Evolutionary conservation across 1,140 invertebrate species (phyloP).

Genomic region (Calliphora vicina): DNA sequence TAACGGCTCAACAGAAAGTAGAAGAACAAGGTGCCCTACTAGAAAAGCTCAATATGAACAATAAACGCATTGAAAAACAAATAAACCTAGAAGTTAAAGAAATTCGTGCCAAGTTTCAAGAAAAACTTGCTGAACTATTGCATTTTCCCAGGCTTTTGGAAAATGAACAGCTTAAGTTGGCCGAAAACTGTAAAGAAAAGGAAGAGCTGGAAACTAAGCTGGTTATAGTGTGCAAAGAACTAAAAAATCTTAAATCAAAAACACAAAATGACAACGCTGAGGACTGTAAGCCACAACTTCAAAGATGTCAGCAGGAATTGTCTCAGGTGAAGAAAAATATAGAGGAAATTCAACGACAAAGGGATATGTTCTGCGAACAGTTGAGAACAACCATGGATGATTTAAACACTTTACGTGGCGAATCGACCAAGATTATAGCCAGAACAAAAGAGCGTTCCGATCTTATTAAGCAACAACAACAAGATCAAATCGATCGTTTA

Average conservation of each 20-base stretch:
- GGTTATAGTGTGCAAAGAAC: conserved; percentile 57
- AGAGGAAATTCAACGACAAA: conserved; percentile 53
- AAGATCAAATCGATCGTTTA: conserved; percentile 70
- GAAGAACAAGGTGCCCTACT: conserved; percentile 77
- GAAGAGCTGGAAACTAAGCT: conserved; percentile 57
- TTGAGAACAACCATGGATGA: conserved; percentile 70
- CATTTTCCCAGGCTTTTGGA: conserved; percentile 78
- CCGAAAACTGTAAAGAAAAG: conserved; percentile 72
- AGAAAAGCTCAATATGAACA: conserved; percentile 79
- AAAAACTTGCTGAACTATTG: conserved; percentile 76
- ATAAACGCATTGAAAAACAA: conserved; percentile 77
- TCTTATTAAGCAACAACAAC: conserved; percentile 67
- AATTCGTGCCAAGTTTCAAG: conserved; percentile 79
- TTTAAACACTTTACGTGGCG: conserved; percentile 73
- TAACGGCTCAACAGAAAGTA: conserved; percentile 76
- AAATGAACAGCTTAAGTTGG: conserved; percentile 74
- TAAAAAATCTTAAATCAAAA: conserved; percentile 51
- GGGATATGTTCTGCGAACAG: conserved; percentile 59
- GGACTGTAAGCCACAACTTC: conserved; percentile 52
- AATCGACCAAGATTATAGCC: conserved; percentile 75
- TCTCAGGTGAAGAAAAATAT: conserved; percentile 46
- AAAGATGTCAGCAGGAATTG: conserved; percentile 55
- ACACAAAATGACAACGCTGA: conserved; percentile 39
- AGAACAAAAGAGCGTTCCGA: conserved; percentile 75
- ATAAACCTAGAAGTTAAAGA: conserved; percentile 77